Conservation (phyloP, 2,888 invertebrate genomes). For the Leucophenga montana region DNA sequence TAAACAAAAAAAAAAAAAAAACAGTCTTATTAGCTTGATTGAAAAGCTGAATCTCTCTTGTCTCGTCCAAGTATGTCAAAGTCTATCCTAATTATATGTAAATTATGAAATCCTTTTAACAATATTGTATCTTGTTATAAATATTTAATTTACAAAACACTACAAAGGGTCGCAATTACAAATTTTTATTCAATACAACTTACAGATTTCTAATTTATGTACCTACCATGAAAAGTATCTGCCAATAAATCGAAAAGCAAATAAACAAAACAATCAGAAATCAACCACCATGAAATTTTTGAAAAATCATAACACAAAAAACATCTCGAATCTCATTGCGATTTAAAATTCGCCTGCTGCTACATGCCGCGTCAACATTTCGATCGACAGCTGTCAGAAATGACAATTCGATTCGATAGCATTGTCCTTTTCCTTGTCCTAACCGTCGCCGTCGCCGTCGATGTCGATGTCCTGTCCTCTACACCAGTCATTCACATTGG, state of each 20-base stretch:
- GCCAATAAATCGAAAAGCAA: slow-evolving; percentile 10
- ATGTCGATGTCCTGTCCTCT: not conserved
- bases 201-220: not conserved
- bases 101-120: slow-evolving; percentile 49
- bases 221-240: not conserved
- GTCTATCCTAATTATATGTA: slow-evolving; percentile 44
- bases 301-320: not conserved
- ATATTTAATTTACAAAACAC: not conserved
- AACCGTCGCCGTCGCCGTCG: not conserved
- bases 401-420: slow-evolving; percentile 65
- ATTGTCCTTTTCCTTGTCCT: too few species aligned
- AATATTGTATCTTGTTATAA: slow-evolving; percentile 33
- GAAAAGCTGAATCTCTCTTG: too few species aligned
- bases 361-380: slow-evolving; percentile 54
- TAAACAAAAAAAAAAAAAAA: too few species aligned
- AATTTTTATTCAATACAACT: slow-evolving; percentile 20
- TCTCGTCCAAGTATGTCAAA: too few species aligned
- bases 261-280: not conserved
- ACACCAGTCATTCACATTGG: not conserved
- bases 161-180: slow-evolving; percentile 17
- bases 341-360: not conserved
- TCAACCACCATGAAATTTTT: slow-evolving; percentile 10
- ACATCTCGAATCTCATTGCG: not conserved
- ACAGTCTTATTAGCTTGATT: too few species aligned
- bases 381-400: slow-evolving; percentile 71